Conservation (phyloP, 2,113 vertebrate species). For the Aptenodytes patagonicus region DNA sequence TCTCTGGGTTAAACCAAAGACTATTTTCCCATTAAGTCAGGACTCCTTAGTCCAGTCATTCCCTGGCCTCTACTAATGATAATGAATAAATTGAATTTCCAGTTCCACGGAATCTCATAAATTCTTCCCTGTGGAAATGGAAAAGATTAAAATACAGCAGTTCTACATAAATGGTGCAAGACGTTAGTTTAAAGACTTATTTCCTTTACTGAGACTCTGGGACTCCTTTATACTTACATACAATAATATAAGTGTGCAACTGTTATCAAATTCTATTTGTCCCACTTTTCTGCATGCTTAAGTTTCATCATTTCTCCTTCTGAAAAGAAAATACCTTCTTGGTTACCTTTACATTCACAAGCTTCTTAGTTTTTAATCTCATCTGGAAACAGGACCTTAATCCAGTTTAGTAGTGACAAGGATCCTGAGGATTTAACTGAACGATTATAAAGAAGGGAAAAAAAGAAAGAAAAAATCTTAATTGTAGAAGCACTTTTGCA, state of each 20-base stretch:
- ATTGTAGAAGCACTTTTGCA: not conserved
- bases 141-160: not conserved
- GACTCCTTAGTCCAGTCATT: not conserved
- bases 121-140: not conserved
- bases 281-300: slow-evolving; percentile 21
- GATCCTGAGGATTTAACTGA: slow-evolving; percentile 24
- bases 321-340: slow-evolving; percentile 29
- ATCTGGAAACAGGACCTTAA: slow-evolving; percentile 46
- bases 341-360: slow-evolving; percentile 33
- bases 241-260: not conserved
- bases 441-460: slow-evolving; percentile 24
- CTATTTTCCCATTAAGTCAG: not conserved
- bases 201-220: not conserved
- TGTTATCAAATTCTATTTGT: slow-evolving; percentile 11
- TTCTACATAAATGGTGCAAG: not conserved
- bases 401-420: slow-evolving; percentile 43
- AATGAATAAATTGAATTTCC: not conserved
- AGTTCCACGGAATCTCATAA: not conserved
- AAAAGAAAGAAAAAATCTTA: not conserved
- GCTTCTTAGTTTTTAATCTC: slow-evolving; percentile 57
- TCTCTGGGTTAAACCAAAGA: not conserved
- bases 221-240: not conserved
- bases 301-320: slow-evolving; percentile 11
- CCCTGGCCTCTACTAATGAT: not conserved
- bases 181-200: not conserved